phyloP scores from a whole-genome alignment of 2,797 vertebrate genomes.

The Lagorchestes hirsutus region DNA sequence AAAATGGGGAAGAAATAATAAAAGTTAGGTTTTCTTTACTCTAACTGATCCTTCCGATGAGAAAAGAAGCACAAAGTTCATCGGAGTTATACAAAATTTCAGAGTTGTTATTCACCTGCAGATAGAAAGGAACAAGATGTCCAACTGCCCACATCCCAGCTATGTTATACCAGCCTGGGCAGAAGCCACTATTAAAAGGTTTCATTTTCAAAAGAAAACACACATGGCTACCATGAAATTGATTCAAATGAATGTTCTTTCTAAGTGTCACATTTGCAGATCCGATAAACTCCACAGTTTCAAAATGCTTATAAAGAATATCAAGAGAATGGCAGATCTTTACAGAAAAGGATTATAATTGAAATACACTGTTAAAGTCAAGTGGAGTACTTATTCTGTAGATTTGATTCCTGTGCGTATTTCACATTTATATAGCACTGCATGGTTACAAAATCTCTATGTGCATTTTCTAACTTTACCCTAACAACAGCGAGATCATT shows the following conservation, averaged over 20 bases:
- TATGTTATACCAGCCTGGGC: constrained; percentile 16
- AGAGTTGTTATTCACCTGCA: constrained; percentile 45
- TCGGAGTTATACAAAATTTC: constrained; percentile 66
- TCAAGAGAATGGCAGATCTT: background rate
- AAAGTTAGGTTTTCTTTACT: constrained; percentile 72
- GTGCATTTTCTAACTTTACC: background rate
- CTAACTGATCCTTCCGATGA: constrained; percentile 66
- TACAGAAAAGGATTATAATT: background rate
- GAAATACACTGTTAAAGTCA: background rate
- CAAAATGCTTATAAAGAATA: background rate
- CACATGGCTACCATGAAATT: background rate
- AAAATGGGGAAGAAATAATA: constrained; percentile 33
- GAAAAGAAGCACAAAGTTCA: constrained; percentile 76
- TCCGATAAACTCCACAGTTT: background rate
- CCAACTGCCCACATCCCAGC: constrained; percentile 11
- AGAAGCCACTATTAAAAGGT: background rate
- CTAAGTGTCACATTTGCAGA: background rate
- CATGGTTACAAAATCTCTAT: background rate
- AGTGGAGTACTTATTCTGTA: background rate
- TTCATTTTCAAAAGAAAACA: constrained; percentile 37
- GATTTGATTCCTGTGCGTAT: background rate
- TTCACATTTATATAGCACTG: background rate
- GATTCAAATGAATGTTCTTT: background rate
- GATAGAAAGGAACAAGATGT: constrained; percentile 27
- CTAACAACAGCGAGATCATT: background rate